Percentiles rank a stretch among this genome's conserved stretches.
Evolutionary conservation across 2,113 vertebrate genomes (phyloP).

Genomic region (Syngnathus typhle): DNA sequence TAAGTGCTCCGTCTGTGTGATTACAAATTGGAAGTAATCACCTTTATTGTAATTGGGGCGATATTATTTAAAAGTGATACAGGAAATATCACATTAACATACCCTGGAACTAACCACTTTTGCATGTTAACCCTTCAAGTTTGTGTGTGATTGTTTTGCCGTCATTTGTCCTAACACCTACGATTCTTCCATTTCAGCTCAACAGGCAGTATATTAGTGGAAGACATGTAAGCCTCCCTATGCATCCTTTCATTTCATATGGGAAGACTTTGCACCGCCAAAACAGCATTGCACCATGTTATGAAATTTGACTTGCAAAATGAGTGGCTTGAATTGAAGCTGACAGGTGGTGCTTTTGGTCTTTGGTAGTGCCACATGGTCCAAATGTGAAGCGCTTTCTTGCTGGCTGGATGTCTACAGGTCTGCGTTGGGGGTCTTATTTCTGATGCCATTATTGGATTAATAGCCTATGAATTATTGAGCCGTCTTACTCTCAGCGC

Average conservation of each 20-base stretch:
- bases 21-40: constrained; percentile 12
- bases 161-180: constrained; percentile 63
- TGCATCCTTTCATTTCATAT: constrained; percentile 58
- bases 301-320: constrained; percentile 31
- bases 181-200: constrained; percentile 77
- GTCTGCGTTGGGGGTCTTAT: constrained; percentile 51
- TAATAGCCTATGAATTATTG: constrained; percentile 64
- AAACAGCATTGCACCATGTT: constrained; percentile 49
- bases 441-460: constrained; percentile 63
- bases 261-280: constrained; percentile 66
- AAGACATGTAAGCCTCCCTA: constrained; percentile 76
- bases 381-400: constrained; percentile 69
- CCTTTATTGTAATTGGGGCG: constrained; percentile 27
- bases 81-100: neutral
- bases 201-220: constrained; percentile 78
- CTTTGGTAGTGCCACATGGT: constrained; percentile 59
- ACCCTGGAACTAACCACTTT: neutral
- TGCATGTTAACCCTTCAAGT: constrained; percentile 21
- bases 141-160: constrained; percentile 34
- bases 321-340: constrained; percentile 7
- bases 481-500: constrained; percentile 46
- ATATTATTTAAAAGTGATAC: constrained; percentile 11
- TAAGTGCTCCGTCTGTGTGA: constrained; percentile 61
- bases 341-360: constrained; percentile 20
- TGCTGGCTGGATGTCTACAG: constrained; percentile 56